phyloP scores from a whole-genome alignment of 2,888 invertebrate genomes.

The Drosophila tanythrix region DNA sequence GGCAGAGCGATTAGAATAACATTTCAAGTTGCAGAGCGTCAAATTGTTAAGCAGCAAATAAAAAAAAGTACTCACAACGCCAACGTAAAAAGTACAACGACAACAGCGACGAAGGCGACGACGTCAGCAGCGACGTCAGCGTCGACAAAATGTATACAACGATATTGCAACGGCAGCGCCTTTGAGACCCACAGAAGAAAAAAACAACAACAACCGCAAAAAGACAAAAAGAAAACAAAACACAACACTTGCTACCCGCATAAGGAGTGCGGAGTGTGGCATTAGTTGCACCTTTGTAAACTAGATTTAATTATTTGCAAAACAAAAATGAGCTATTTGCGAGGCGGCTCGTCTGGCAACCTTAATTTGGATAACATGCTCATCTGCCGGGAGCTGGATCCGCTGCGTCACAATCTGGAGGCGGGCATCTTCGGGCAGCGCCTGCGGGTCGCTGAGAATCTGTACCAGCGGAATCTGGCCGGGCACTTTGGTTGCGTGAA shows the following conservation, averaged over 20 bases:
- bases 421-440: conserved; percentile 85
- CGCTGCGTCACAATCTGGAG: conserved; percentile 38
- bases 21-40: not conserved
- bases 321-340: conserved; percentile 47
- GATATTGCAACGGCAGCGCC: conserved; percentile 33
- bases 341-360: conserved; percentile 30
- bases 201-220: not conserved
- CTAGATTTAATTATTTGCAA: no score
- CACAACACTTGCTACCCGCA: not conserved
- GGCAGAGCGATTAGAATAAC: conserved; percentile 1
- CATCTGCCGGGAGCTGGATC: conserved; percentile 48
- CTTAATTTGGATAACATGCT: conserved; percentile 59
- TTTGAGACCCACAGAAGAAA: conserved; percentile 19
- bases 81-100: conserved; percentile 34
- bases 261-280: not conserved
- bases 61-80: conserved; percentile 12
- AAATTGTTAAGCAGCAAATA: conserved; percentile 16
- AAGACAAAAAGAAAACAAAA: not conserved
- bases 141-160: conserved; percentile 64
- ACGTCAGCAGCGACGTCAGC: conserved; percentile 48
- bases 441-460: conserved; percentile 89
- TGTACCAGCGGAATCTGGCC: conserved; percentile 93
- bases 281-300: no score
- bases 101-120: conserved; percentile 16
- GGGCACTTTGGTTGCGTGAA: conserved; percentile 98